A percentile compares a stretch with the other conserved stretches of the same genome.
phyloP scores from a whole-genome alignment of 2,113 vertebrate genomes.

The Calyptomena viridis region DNA sequence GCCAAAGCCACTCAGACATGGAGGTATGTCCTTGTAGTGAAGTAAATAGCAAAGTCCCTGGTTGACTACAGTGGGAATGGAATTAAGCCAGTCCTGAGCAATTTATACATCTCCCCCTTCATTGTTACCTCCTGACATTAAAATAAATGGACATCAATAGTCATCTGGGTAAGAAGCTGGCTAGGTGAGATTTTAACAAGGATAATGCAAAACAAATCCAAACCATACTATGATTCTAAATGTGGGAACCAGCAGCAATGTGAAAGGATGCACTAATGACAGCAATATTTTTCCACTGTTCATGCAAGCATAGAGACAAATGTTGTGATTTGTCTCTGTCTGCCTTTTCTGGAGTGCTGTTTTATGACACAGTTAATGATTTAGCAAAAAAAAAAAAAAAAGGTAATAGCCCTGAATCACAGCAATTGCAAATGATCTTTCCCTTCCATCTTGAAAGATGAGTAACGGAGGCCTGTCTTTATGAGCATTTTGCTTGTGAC shows the following conservation, averaged over 20 bases:
- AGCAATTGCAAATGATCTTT: constrained; percentile 7
- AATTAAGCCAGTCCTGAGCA: background rate
- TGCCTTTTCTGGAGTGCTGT: background rate
- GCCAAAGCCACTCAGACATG: background rate
- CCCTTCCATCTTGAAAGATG: background rate
- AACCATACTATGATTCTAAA: background rate
- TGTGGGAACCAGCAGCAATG: background rate
- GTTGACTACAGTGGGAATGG: background rate
- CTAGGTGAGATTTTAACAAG: background rate
- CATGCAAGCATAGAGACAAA: background rate
- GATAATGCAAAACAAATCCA: background rate
- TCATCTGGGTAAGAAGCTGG: background rate
- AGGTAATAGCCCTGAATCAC: background rate
- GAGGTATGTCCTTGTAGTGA: background rate
- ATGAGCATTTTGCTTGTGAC: background rate
- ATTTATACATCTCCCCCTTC: background rate
- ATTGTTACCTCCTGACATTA: background rate
- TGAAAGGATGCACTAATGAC: background rate
- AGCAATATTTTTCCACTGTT: background rate
- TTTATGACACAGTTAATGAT: constrained; percentile 15
- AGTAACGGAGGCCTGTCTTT: background rate
- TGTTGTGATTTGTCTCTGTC: background rate
- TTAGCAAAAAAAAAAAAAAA: background rate
- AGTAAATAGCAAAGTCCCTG: background rate
- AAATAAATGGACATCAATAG: background rate